Evolutionary conservation across 2,888 invertebrate genomes (phyloP).

Genomic region (Rhagonycha fulva): DNA sequence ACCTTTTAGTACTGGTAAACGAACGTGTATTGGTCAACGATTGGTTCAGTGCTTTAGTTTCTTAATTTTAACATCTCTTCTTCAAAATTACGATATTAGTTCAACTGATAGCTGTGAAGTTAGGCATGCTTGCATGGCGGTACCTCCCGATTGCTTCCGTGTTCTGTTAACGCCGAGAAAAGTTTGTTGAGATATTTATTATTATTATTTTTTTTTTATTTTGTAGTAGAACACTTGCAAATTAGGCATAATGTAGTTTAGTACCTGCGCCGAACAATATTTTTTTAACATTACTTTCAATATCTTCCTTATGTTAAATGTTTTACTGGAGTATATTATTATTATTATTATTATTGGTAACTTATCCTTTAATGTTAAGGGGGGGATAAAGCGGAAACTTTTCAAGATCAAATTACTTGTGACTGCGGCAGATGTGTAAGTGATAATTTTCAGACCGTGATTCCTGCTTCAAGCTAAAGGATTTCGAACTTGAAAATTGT

Average conservation of each 20-base stretch:
- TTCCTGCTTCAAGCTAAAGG: background rate
- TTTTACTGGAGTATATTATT: conserved; percentile 29
- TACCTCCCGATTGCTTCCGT: conserved; percentile 73
- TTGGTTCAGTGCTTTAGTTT: conserved; percentile 78
- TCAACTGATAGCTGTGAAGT: conserved; percentile 63
- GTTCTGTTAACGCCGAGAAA: conserved; percentile 62
- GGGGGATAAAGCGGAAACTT: background rate
- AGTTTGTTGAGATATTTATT: background rate
- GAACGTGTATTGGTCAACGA: conserved; percentile 86
- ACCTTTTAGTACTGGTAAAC: conserved; percentile 83
- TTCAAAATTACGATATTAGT: conserved; percentile 72
- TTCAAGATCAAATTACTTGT: background rate
- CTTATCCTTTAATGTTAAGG: background rate
- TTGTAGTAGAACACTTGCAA: background rate
- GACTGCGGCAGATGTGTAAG: background rate
- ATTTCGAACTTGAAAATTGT: background rate
- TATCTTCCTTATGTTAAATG: background rate
- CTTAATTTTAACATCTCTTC: conserved; percentile 71
- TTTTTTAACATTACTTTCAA: background rate
- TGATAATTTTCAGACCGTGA: background rate
- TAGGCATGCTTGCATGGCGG: conserved; percentile 72
- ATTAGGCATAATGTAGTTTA: background rate
- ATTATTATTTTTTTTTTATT: too few relatives aligned
- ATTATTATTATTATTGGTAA: background rate
- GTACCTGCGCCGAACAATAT: background rate